Base-by-base conservation (phyloP, 2,888 invertebrate species). In the Polyploca ridens region DNA sequence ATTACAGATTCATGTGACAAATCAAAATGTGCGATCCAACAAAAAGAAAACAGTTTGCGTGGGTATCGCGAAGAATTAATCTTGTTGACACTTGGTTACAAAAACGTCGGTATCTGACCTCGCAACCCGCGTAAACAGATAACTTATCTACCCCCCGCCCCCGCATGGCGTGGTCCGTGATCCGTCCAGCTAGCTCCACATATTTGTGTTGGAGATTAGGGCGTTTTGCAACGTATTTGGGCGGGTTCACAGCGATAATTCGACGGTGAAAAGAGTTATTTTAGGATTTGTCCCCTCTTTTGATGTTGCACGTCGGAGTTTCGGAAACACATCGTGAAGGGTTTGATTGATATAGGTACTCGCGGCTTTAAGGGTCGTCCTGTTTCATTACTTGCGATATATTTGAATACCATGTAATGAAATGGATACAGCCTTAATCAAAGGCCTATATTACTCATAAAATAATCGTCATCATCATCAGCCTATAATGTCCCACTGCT, bases 61-160 rank as follows among this genome's bases (percentile, higher is more conserved):
- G 75, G 61, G 66, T 72, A 75, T 74, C 73, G 68, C 63, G 65
- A 63, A 69, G 72, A 74, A 75, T 76, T 77, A 78, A 79, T 79
- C 79, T 79, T 76, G 75, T 74, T 76, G 75, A 79, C 78, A 63
- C 71, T 69, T 62, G 64, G 57, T 62, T 62, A 75, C 75, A 73
- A 76, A 79, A 77, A 74, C 70, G 67, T 64, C 65, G 66, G 64
- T 64, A 66, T 68, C 71, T 72, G 77, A 78, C 77, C 72, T 68
- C 68, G 19, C 54, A 14, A 58, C 63, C 62, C 65, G 63, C 67
- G 58, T 68, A 70, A 66, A 67, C 69, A 67, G 73, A 73, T 75
- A 73, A 65, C 73, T 64, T 70, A 76, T 76, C 72, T 66, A 54
- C 66, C 63, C 65, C 61, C 27, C 60, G 57, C 41, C 68, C 64